Conservation (phyloP, 2,113 vertebrate genomes). For the Menidia beryllina region DNA sequence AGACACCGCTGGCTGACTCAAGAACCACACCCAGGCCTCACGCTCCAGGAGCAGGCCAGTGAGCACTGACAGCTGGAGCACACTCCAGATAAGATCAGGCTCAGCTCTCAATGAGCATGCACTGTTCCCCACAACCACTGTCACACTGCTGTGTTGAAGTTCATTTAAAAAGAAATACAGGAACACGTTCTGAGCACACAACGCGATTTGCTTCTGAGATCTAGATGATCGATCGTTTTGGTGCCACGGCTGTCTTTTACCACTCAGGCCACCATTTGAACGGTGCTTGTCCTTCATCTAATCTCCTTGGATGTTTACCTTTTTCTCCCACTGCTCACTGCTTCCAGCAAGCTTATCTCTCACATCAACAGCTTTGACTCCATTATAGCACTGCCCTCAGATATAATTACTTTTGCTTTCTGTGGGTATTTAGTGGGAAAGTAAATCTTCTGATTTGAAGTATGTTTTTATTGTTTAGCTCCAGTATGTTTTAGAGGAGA, state of each 20-base stretch:
- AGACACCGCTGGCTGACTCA: constrained; percentile 42
- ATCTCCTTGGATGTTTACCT: constrained; percentile 73
- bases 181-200: constrained; percentile 7
- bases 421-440: constrained; percentile 40
- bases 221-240: constrained; percentile 30
- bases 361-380: constrained; percentile 46
- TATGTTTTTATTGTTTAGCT: constrained; percentile 40
- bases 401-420: constrained; percentile 67
- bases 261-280: constrained; percentile 56
- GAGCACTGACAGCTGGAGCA: constrained; percentile 53
- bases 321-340: constrained; percentile 37
- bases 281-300: constrained; percentile 62
- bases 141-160: constrained; percentile 7
- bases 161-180: constrained; percentile 10
- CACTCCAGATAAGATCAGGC: constrained; percentile 66
- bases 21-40: constrained; percentile 71
- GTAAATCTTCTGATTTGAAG: constrained; percentile 47
- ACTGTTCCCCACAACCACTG: constrained; percentile 16
- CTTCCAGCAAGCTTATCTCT: constrained; percentile 58
- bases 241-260: constrained; percentile 32
- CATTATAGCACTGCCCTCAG: constrained; percentile 52
- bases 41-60: constrained; percentile 36
- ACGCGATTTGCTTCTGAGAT: constrained; percentile 26
- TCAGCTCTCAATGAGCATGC: constrained; percentile 19
- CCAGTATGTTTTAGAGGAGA: constrained; percentile 25